Evolutionary conservation across 92 coral and sea anemone genomes (phyloP).

Genomic region (Palythoa heliodiscus): DNA sequence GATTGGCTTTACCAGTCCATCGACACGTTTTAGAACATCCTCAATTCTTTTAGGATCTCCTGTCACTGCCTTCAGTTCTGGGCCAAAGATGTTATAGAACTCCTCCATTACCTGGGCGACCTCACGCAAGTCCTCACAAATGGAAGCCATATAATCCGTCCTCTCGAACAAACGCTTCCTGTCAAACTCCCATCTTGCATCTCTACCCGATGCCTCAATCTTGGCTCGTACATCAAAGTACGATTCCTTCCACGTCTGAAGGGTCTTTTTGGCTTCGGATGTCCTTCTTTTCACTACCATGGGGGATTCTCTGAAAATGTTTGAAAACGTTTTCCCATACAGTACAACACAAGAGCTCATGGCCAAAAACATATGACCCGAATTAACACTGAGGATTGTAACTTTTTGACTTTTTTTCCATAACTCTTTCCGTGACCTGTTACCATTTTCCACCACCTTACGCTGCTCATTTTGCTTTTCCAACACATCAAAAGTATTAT

Average conservation of each 20-base stretch:
- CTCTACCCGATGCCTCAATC: slow-evolving; percentile 99
- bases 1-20: slow-evolving; percentile 93
- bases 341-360: not conserved
- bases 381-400: not conserved
- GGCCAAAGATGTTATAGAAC: slow-evolving; percentile 98
- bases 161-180: slow-evolving; percentile 96
- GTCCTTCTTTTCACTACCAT: slow-evolving; percentile 84
- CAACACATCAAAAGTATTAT: no score
- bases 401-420: no score
- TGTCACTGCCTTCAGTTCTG: slow-evolving; percentile 97
- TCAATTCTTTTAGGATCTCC: slow-evolving; percentile 99
- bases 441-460: not conserved
- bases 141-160: slow-evolving; percentile 98
- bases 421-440: no score
- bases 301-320: slow-evolving; percentile 75
- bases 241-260: slow-evolving; percentile 92
- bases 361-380: not conserved
- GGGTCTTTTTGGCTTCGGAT: slow-evolving; percentile 85
- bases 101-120: slow-evolving; percentile 99
- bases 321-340: not conserved
- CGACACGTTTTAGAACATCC: slow-evolving; percentile 95
- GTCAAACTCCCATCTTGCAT: slow-evolving; percentile 99
- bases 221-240: slow-evolving; percentile 98
- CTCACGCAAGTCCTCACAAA: slow-evolving; percentile 92
- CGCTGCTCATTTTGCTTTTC: not conserved